Evolutionary conservation across 1,140 invertebrate species (phyloP).

Genomic region (Sweltsa coloradensis): DNA sequence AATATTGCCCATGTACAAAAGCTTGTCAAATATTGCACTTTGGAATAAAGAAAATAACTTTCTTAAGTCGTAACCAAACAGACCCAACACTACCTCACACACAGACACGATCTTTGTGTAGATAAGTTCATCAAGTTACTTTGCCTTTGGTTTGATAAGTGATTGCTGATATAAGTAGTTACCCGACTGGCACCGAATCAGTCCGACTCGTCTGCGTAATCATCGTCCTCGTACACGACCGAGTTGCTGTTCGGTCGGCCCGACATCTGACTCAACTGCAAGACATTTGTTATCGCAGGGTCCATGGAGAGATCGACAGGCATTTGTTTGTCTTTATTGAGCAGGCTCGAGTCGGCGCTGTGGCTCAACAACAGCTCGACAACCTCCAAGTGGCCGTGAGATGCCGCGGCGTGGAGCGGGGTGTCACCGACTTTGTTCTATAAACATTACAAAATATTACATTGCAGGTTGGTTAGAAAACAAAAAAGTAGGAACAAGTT

Average conservation of each 20-base stretch:
- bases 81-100: too few relatives aligned
- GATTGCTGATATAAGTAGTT: too few relatives aligned
- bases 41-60: too few relatives aligned
- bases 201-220: slow-evolving; percentile 13
- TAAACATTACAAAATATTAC: slow-evolving; percentile 14
- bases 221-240: slow-evolving; percentile 5
- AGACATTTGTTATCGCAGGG: slow-evolving; percentile 28
- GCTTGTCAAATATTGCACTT: too few relatives aligned
- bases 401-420: slow-evolving; percentile 40
- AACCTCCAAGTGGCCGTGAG: slow-evolving; percentile 43
- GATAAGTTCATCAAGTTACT: too few relatives aligned
- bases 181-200: background rate
- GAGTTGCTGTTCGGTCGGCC: background rate
- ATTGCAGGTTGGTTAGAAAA: slow-evolving; percentile 8
- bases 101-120: too few relatives aligned
- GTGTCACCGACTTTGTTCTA: slow-evolving; percentile 51
- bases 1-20: too few relatives aligned
- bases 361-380: slow-evolving; percentile 45
- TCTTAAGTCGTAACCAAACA: too few relatives aligned
- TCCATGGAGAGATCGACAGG: slow-evolving; percentile 39
- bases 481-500: background rate
- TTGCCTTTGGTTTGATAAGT: too few relatives aligned
- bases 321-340: slow-evolving; percentile 40
- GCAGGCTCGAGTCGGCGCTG: slow-evolving; percentile 37
- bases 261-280: slow-evolving; percentile 26